These are phyloP conservation scores for Andrena bucephala DNA, from an alignment of 2,888 invertebrate genomes.

Conservation along the genomic window DNA sequence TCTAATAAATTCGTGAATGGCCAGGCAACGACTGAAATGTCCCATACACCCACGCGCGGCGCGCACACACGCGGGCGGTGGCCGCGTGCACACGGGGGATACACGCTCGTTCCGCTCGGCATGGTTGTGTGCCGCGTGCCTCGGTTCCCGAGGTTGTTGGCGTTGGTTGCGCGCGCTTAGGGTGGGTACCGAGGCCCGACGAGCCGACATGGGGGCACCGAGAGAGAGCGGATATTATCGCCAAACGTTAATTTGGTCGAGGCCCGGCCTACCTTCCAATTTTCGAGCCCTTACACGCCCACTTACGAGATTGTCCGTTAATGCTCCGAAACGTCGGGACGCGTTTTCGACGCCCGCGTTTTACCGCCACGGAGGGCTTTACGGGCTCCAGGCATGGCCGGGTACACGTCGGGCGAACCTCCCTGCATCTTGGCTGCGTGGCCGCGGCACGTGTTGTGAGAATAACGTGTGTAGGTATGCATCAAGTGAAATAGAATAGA, in stretches of 20 bases:
- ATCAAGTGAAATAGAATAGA: slow-evolving; percentile 11
- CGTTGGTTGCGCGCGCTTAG: slow-evolving; percentile 60
- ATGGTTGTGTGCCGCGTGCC: slow-evolving; percentile 40
- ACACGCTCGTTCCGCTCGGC: background rate
- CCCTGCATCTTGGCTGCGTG: background rate
- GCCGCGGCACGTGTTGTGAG: slow-evolving; percentile 17
- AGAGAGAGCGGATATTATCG: slow-evolving; percentile 84
- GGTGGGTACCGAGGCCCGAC: slow-evolving; percentile 61
- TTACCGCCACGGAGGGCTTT: slow-evolving; percentile 60
- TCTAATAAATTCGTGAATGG: slow-evolving; percentile 74
- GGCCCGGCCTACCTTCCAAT: slow-evolving; percentile 84
- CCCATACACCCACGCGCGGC: slow-evolving; percentile 68
- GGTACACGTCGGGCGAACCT: background rate
- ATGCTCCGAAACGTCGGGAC: slow-evolving; percentile 83
- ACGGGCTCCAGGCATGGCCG: slow-evolving; percentile 25
- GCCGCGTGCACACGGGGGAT: background rate
- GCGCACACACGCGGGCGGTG: slow-evolving; percentile 19
- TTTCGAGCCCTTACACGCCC: slow-evolving; percentile 85
- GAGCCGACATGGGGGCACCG: slow-evolving; percentile 67
- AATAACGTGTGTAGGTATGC: slow-evolving; percentile 5
- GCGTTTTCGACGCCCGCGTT: slow-evolving; percentile 79
- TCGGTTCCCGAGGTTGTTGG: slow-evolving; percentile 59
- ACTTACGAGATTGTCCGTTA: slow-evolving; percentile 84
- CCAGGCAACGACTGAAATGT: slow-evolving; percentile 65
- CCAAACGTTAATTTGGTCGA: slow-evolving; percentile 84